Evolutionary conservation across 1,140 invertebrate species (phyloP).

Genomic region (Microvelia longipes): DNA sequence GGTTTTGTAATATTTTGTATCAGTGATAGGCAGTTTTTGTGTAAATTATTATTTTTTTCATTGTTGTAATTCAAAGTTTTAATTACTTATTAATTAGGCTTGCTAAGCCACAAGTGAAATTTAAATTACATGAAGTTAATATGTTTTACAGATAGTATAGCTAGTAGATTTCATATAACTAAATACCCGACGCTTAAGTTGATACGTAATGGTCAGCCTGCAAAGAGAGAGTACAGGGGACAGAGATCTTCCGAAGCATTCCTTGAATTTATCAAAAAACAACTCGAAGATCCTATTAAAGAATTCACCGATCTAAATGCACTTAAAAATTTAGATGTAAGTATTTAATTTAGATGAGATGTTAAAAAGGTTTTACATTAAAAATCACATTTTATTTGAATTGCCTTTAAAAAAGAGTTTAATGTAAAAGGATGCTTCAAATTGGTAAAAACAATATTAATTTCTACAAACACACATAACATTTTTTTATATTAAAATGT

Average conservation of each 20-base stretch:
- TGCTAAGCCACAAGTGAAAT: no score
- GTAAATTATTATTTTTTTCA: no score
- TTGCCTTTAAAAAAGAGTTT: no score
- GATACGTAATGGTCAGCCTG: constrained; percentile 80
- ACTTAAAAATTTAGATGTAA: constrained; percentile 56
- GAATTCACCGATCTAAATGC: constrained; percentile 61
- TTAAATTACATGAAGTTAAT: no score
- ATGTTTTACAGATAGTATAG: constrained; percentile 51
- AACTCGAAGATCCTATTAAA: constrained; percentile 76
- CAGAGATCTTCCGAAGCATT: constrained; percentile 72
- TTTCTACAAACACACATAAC: no score
- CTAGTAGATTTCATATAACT: constrained; percentile 81
- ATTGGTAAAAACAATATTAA: no score
- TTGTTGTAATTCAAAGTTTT: no score
- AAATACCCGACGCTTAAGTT: constrained; percentile 98
- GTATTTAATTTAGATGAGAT: constrained; percentile 19
- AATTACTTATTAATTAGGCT: no score
- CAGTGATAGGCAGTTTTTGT: no score
- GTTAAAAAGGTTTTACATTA: not conserved
- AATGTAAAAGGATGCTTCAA: no score
- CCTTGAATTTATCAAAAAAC: constrained; percentile 70
- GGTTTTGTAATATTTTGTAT: no score
- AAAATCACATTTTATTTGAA: not conserved
- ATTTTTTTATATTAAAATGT: no score
- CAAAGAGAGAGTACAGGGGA: constrained; percentile 88